These are phyloP conservation scores for Gopherus flavomarginatus DNA, from an alignment of 2,113 vertebrate genomes.

Conservation along the genomic window DNA sequence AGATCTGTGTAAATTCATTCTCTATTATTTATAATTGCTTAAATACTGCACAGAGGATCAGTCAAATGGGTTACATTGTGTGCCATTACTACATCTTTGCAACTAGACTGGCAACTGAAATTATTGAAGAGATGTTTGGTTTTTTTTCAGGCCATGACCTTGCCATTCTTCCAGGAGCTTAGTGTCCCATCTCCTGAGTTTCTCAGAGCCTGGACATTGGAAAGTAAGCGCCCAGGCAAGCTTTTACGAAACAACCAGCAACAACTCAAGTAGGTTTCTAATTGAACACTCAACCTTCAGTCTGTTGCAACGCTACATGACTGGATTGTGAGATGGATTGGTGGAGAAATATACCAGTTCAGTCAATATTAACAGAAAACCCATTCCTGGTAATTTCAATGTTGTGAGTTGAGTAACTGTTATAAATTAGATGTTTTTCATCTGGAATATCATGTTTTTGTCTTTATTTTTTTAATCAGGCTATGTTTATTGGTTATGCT, in stretches of 20 bases:
- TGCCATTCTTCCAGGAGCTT: conserved; percentile 78
- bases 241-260: conserved; percentile 82
- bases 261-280: conserved; percentile 81
- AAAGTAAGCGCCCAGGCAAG: conserved; percentile 75
- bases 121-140: background rate
- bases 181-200: conserved; percentile 79
- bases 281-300: rapidly evolving
- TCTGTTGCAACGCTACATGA: rapidly evolving
- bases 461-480: background rate
- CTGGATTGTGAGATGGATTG: background rate
- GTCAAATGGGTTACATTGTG: background rate
- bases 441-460: background rate
- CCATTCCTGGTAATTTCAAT: rapidly evolving
- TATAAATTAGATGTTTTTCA: background rate
- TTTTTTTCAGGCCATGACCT: conserved; percentile 81
- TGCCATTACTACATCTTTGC: background rate
- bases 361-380: background rate
- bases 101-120: background rate
- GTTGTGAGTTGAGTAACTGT: rapidly evolving
- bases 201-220: conserved; percentile 91
- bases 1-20: background rate
- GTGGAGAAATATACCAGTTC: background rate
- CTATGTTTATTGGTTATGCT: background rate
- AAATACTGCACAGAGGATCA: background rate
- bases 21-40: background rate